Evolutionary conservation across 2,888 invertebrate genomes (phyloP).

Genomic region (Polydesmus complanatus): DNA sequence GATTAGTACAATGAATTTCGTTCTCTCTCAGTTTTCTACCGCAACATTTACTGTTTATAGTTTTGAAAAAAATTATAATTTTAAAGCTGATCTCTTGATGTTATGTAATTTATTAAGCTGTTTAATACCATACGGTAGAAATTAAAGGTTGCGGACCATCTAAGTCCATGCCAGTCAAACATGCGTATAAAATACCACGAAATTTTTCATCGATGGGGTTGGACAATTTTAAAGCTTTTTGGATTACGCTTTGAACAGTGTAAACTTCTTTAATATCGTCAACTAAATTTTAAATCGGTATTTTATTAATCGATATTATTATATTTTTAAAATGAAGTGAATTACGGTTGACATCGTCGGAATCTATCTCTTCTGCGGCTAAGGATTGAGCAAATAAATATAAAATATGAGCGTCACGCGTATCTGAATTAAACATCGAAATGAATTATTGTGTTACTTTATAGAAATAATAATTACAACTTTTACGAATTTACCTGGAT

Average conservation of each 20-base stretch:
- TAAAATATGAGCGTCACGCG: conserved; percentile 8
- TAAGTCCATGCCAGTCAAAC: conserved; percentile 16
- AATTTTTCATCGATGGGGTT: background rate
- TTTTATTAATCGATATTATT: background rate
- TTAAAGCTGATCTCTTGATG: no score
- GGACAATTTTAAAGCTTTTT: background rate
- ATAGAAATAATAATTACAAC: background rate
- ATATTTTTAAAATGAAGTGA: background rate
- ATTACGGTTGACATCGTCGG: conserved; percentile 6
- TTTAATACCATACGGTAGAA: conserved; percentile 17
- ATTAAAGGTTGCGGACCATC: conserved; percentile 15
- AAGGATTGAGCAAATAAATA: conserved; percentile 4
- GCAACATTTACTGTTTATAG: conserved; percentile 2
- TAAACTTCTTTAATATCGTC: conserved; percentile 1
- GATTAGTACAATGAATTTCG: conserved; percentile 1
- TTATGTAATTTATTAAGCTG: background rate
- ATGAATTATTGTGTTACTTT: background rate
- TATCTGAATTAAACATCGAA: background rate
- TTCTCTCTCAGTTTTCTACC: background rate
- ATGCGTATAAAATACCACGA: conserved; percentile 15
- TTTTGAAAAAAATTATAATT: no score
- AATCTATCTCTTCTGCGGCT: background rate
- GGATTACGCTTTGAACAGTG: background rate
- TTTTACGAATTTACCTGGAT: conserved; percentile 19
- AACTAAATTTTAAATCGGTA: no score